phyloP scores from a whole-genome alignment of 2,113 vertebrate genomes.

The Tursiops truncatus region DNA sequence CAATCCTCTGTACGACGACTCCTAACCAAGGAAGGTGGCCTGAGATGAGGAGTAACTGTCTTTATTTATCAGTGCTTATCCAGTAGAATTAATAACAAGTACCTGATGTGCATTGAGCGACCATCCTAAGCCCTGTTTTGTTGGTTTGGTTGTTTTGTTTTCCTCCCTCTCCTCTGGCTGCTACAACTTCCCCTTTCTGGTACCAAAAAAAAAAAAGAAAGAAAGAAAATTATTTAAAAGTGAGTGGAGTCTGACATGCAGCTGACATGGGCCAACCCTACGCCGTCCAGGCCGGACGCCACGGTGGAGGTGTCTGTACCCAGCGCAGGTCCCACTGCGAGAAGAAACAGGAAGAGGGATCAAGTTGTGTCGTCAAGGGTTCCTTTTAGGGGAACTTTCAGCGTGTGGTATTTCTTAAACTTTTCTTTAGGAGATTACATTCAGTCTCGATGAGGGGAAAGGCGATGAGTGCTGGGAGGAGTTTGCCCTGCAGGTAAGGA shows the following conservation, averaged over 20 bases:
- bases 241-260: not conserved
- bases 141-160: conserved; percentile 71
- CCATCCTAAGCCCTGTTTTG: conserved; percentile 60
- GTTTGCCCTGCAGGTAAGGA: not conserved
- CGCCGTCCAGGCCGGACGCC: not conserved
- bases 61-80: conserved; percentile 82
- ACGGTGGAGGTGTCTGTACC: not conserved
- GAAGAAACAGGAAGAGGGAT: not conserved
- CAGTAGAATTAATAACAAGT: conserved; percentile 75
- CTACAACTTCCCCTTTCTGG: conserved; percentile 36
- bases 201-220: not conserved
- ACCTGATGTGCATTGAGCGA: conserved; percentile 49
- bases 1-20: conserved; percentile 93
- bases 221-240: conserved; percentile 9
- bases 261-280: not conserved
- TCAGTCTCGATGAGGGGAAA: conserved; percentile 3
- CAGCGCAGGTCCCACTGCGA: not conserved
- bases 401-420: conserved; percentile 50
- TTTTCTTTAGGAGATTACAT: conserved; percentile 59
- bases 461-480: not conserved
- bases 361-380: not conserved
- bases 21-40: conserved; percentile 70
- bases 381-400: conserved; percentile 38
- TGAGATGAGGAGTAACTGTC: not conserved
- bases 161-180: conserved; percentile 53